Evolutionary conservation across 2,888 invertebrate species (phyloP), one percentile per base, ranked within the genome.

Genomic region (Andricus quercusramuli): DNA sequence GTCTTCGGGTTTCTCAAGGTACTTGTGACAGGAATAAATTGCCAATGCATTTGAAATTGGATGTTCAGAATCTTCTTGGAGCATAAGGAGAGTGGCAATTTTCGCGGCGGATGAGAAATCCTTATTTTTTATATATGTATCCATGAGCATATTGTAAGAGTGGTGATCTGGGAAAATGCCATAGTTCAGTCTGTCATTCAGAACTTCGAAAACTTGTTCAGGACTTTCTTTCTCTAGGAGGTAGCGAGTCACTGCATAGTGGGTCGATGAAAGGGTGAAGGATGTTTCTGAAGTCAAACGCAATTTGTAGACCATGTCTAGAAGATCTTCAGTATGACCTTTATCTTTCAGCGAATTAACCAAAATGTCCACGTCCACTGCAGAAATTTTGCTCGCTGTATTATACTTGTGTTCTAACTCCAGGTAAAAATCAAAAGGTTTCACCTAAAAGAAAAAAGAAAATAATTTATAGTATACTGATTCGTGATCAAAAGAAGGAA

Each of bases 161-260:
- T 95, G 96, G 82, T 95, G 93, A 93, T 99, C 98, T n/a, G 98
- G 95, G 90, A 99, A 99, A 51, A 99, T 93, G 1, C 99, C 99
- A 94, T 96, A 99, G 89, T 96, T 96, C 22, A 97, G 91, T 79
- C 97, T 96, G 91, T 98, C 96, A 89, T 96, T 95, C 68, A 99
- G 93, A 11, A 98, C 94, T 20, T 74, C 74, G n/a, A 20, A 74
- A 56, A 74, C 32, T 74, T 74, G 74, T 22, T 94, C 93, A 0
- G 98, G 90, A 20, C 99, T 93, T 79, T 96, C 95, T 22, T 95
- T 65, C 70, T 94, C 93, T 2, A 95, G 86, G 80, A 94, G 94
- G 86, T 94, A 94, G 85, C 96, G 94, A 9, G 98, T 93, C 41
- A 97, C 94, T 20, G 98, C 97, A 93, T 98, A 97, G 85, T 95